These are phyloP conservation scores for Argopecten irradians DNA, from an alignment of 1,140 invertebrate species.

Conservation along the genomic window DNA sequence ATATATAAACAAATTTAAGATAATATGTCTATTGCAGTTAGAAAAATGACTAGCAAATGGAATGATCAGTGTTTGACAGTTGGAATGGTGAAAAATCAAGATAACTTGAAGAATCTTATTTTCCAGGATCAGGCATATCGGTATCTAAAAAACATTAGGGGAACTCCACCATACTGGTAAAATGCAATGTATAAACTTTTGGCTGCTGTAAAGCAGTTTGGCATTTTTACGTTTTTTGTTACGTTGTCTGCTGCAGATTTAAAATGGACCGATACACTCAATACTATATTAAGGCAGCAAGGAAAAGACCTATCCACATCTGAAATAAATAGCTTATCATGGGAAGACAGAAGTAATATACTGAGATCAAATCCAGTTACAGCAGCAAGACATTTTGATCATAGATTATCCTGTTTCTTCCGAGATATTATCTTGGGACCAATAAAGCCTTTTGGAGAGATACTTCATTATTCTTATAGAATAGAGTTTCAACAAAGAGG, in stretches of 20 bases:
- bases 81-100: background rate
- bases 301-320: slow-evolving; percentile 29
- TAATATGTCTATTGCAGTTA: slow-evolving; percentile 33
- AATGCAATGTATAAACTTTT: slow-evolving; percentile 49
- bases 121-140: slow-evolving; percentile 46
- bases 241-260: slow-evolving; percentile 46
- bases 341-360: slow-evolving; percentile 42
- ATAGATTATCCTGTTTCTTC: slow-evolving; percentile 36
- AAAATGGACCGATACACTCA: slow-evolving; percentile 47
- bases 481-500: slow-evolving; percentile 50
- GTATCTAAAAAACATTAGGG: slow-evolving; percentile 47
- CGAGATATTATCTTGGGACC: slow-evolving; percentile 24
- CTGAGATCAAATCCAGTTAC: slow-evolving; percentile 48
- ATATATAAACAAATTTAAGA: slow-evolving; percentile 38
- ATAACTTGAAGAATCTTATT: slow-evolving; percentile 6
- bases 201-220: slow-evolving; percentile 48
- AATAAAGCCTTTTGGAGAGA: slow-evolving; percentile 43
- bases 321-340: slow-evolving; percentile 30
- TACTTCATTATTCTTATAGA: slow-evolving; percentile 40
- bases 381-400: slow-evolving; percentile 45
- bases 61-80: background rate
- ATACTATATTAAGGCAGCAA: slow-evolving; percentile 40
- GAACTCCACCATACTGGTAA: slow-evolving; percentile 54
- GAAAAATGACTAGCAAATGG: background rate
- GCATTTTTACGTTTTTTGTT: slow-evolving; percentile 47